phyloP scores from a whole-genome alignment of 2,888 invertebrate species.

The Brenthis hecate region DNA sequence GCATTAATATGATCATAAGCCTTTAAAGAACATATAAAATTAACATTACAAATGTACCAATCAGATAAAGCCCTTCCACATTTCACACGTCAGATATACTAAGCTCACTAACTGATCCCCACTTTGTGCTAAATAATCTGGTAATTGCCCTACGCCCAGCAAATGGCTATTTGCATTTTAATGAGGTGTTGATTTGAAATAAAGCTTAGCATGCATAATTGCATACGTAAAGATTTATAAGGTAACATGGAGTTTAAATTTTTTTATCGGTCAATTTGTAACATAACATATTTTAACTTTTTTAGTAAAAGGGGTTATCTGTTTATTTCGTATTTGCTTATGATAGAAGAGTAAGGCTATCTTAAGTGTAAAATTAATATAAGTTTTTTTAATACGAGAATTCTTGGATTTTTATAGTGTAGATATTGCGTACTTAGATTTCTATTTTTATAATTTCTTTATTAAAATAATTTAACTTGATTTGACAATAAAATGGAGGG shows the following conservation, averaged over 20 bases:
- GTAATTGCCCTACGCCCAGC: constrained; percentile 62
- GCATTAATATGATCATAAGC: not conserved
- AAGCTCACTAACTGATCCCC: constrained; percentile 37
- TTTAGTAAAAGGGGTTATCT: constrained; percentile 1
- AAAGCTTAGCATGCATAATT: constrained; percentile 60
- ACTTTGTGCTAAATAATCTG: constrained; percentile 57
- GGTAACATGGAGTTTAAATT: not conserved
- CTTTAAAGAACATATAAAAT: constrained; percentile 7
- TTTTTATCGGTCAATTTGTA: not conserved
- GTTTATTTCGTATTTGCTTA: not conserved
- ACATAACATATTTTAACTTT: not conserved
- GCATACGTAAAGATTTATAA: not conserved
- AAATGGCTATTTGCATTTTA: constrained; percentile 76
- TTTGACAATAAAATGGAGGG: no score
- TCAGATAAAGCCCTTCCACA: constrained; percentile 15
- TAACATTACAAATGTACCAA: constrained; percentile 16
- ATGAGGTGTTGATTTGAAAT: constrained; percentile 74
- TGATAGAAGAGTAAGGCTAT: constrained; percentile 3
- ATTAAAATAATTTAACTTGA: no score
- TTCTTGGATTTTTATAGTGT: no score
- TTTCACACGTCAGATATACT: constrained; percentile 22
- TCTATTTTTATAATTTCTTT: no score
- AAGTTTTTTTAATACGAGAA: no score
- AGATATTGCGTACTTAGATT: no score
- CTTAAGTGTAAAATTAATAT: not conserved